phyloP scores from a whole-genome alignment of 92 coral and sea anemone species.

The Actinernus sp. region DNA sequence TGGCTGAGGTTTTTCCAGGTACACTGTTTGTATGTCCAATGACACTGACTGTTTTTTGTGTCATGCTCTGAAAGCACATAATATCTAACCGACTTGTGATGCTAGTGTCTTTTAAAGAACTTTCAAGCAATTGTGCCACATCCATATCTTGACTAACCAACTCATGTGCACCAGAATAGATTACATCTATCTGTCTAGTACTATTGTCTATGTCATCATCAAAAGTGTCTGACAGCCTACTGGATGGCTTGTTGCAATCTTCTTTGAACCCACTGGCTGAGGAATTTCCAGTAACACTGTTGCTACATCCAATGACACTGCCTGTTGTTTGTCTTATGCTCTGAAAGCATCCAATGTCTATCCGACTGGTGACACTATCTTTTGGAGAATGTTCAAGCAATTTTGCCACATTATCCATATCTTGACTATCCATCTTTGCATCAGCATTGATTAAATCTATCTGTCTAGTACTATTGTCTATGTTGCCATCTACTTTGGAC shows the following conservation, averaged over 20 bases:
- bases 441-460: background rate
- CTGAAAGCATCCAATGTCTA: too few species aligned
- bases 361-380: background rate
- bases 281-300: too few species aligned
- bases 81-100: too few species aligned
- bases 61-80: too few species aligned
- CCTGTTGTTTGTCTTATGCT: background rate
- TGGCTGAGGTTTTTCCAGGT: too few species aligned
- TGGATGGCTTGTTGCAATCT: background rate
- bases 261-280: too few species aligned
- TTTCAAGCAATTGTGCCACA: background rate
- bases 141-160: background rate
- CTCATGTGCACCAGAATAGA: too few species aligned
- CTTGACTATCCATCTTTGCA: background rate
- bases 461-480: too few species aligned
- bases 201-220: background rate
- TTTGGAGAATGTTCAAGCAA: background rate
- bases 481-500: too few species aligned
- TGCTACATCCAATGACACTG: background rate
- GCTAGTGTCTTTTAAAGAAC: background rate
- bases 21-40: background rate
- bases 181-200: background rate
- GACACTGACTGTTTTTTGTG: background rate
- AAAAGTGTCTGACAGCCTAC: background rate
- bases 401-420: background rate